These are phyloP conservation scores for Temnothorax longispinosus DNA, from an alignment of 1,140 invertebrate species.

Conservation along the genomic window DNA sequence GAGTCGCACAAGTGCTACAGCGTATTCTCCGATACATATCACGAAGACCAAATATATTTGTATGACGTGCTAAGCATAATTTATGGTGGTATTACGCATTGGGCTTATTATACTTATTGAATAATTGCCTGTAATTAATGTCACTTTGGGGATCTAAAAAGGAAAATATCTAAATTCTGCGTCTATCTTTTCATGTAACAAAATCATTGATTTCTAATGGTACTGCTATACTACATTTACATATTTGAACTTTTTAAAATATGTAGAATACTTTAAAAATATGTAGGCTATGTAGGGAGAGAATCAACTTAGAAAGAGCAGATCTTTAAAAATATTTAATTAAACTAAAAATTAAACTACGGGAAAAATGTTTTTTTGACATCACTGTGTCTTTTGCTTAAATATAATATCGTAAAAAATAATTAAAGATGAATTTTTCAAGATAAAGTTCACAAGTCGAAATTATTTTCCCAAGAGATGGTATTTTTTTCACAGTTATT, in stretches of 20 bases:
- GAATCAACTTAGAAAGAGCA: neutral
- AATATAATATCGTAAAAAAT: neutral
- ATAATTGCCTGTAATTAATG: neutral
- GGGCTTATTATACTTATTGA: neutral
- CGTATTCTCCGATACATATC: conserved; percentile 21
- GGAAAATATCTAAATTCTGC: neutral
- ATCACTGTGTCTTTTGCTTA: neutral
- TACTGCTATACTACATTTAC: neutral
- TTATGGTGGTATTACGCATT: neutral
- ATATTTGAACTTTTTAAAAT: conserved; percentile 4
- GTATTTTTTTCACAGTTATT: neutral
- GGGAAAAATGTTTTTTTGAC: neutral
- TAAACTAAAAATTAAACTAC: too few relatives aligned
- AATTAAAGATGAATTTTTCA: neutral
- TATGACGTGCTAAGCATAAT: neutral
- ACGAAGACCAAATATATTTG: neutral
- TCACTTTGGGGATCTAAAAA: neutral
- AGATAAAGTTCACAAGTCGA: neutral
- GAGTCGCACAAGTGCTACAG: neutral
- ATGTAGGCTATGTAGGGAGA: neutral
- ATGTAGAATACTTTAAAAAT: neutral
- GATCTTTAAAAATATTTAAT: neutral
- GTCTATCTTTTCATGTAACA: neutral
- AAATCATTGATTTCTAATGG: neutral
- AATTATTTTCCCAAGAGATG: neutral